Evolutionary conservation across 1,140 invertebrate genomes (phyloP).

Genomic region (Calosoma granatense): DNA sequence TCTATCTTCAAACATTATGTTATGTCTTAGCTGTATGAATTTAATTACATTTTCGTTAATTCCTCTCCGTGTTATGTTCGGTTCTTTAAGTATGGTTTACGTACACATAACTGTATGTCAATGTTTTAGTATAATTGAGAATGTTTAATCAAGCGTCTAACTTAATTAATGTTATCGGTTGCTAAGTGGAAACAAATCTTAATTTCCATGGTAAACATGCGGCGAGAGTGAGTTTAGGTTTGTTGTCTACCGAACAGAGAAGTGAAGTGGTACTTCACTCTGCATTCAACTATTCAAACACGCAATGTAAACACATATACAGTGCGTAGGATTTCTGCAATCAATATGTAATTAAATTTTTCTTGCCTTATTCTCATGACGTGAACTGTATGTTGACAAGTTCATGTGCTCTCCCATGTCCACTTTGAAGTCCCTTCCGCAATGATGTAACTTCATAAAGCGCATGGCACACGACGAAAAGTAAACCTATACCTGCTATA

Average conservation of each 20-base stretch:
- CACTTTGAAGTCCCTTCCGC: background rate
- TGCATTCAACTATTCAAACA: background rate
- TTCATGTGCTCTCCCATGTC: background rate
- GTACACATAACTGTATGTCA: too few relatives aligned
- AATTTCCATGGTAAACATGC: background rate
- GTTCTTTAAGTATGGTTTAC: too few relatives aligned
- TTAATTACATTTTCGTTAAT: too few relatives aligned
- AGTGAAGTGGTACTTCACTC: background rate
- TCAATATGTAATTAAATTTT: slow-evolving; percentile 6
- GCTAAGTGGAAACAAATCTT: background rate
- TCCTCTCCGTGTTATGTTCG: too few relatives aligned
- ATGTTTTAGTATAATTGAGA: too few relatives aligned
- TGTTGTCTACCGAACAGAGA: background rate
- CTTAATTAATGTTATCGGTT: slow-evolving; percentile 7
- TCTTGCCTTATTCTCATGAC: background rate
- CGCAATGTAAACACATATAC: background rate
- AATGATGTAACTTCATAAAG: background rate
- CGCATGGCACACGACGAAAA: background rate
- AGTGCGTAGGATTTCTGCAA: background rate
- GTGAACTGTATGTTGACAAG: background rate
- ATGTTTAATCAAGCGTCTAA: background rate
- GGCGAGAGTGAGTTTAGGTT: background rate
- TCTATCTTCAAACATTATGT: too few relatives aligned
- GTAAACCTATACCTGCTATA: background rate
- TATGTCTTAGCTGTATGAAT: too few relatives aligned